Evolutionary conservation across 2,113 vertebrate genomes (phyloP).

Genomic region (Spilogale gracilis): DNA sequence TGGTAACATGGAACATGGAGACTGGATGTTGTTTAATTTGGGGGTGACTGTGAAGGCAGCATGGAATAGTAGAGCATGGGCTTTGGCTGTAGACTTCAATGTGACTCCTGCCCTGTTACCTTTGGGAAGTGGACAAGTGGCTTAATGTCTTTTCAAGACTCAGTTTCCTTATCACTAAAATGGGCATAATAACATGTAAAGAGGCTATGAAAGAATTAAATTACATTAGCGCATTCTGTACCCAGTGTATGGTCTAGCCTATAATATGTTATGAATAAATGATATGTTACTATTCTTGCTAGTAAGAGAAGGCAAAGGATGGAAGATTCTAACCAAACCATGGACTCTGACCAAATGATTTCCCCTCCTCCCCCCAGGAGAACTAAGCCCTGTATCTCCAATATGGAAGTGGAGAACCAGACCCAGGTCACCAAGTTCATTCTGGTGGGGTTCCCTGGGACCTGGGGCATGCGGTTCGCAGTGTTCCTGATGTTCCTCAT

Average conservation of each 20-base stretch:
- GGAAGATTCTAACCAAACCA: not conserved
- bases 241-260: not conserved
- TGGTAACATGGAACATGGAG: not conserved
- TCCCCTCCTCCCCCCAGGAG: not conserved
- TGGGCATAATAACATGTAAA: not conserved
- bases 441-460: slow-evolving; percentile 82
- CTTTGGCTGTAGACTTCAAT: not conserved
- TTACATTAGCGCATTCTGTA: fast-evolving
- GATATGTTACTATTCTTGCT: not conserved
- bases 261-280: not conserved
- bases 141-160: not conserved
- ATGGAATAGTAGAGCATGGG: not conserved
- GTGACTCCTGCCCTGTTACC: not conserved
- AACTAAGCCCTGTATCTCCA: not conserved
- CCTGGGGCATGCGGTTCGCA: slow-evolving; percentile 20
- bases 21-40: not conserved
- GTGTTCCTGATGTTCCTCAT: slow-evolving; percentile 79
- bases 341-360: not conserved
- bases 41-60: not conserved
- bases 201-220: not conserved
- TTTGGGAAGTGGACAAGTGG: not conserved
- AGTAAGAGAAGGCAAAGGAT: not conserved
- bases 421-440: slow-evolving; percentile 81
- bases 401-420: slow-evolving; percentile 77
- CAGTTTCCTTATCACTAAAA: not conserved